Evolutionary conservation across 2,888 invertebrate genomes (phyloP).

Genomic region (Uloborus plumipes): DNA sequence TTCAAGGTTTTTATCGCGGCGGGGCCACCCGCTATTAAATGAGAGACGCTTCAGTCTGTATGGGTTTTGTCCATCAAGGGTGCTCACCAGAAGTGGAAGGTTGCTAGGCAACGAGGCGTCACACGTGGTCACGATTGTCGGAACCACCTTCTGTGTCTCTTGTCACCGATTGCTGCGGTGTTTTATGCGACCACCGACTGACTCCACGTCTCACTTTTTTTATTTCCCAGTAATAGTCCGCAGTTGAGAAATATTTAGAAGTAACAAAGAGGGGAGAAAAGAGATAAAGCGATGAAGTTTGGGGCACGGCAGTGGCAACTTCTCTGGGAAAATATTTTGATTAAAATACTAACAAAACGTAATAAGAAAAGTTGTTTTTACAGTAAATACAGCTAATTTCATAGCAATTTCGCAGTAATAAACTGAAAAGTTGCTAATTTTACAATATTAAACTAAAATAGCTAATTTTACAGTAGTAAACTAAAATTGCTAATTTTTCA

Average conservation of each 20-base stretch:
- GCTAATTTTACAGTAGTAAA: too few species aligned
- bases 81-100: conserved; percentile 8
- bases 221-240: not conserved
- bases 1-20: conserved; percentile 41
- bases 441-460: too few species aligned
- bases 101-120: conserved; percentile 34
- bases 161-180: conserved; percentile 5
- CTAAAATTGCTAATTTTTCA: too few species aligned
- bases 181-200: too few species aligned
- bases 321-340: too few species aligned
- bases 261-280: not conserved
- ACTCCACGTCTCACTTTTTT: not conserved
- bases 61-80: conserved; percentile 44
- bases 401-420: too few species aligned
- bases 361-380: too few species aligned
- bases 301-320: not conserved
- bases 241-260: not conserved
- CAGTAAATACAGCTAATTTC: too few species aligned
- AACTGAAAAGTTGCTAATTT: too few species aligned
- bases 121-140: conserved; percentile 41
- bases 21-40: conserved; percentile 37
- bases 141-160: not conserved
- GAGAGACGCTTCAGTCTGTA: conserved; percentile 7
- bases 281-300: not conserved
- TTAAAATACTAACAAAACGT: too few species aligned